A percentile compares a stretch with the other conserved stretches of the same genome.
Conservation (phyloP, 2,113 vertebrate species). For the Podarcis cretensis region DNA sequence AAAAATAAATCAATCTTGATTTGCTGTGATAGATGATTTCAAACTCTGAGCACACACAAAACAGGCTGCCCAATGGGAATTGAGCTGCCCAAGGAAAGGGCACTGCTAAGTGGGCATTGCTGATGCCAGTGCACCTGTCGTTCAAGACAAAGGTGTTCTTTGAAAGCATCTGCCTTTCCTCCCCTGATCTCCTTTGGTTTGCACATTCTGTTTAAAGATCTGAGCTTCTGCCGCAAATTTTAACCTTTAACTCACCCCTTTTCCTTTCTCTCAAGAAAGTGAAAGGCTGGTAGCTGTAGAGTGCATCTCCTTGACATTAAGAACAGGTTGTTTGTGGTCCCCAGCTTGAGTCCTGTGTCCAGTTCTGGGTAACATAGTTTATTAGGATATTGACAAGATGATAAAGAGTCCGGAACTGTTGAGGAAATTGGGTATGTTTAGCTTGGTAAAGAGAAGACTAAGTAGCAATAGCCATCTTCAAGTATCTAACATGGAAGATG, state of each 20-base stretch:
- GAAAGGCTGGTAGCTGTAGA: neutral
- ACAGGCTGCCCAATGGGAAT: neutral
- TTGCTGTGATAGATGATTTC: neutral
- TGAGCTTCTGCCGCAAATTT: neutral
- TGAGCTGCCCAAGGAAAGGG: neutral
- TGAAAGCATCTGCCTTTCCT: neutral
- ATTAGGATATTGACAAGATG: too few relatives aligned
- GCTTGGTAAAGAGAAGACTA: too few relatives aligned
- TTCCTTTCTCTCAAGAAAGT: too few relatives aligned
- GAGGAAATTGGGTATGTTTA: too few relatives aligned
- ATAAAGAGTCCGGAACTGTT: too few relatives aligned
- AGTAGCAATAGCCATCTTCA: too few relatives aligned
- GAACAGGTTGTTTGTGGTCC: neutral
- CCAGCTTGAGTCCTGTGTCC: too few relatives aligned
- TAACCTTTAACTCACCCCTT: neutral
- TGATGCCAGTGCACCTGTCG: neutral
- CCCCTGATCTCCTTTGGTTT: neutral
- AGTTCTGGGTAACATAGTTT: too few relatives aligned
- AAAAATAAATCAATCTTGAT: neutral
- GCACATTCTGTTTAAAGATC: neutral
- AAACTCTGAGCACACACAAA: neutral
- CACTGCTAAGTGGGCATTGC: neutral
- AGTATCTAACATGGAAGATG: too few relatives aligned
- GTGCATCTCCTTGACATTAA: neutral
- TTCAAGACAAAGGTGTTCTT: neutral